Evolutionary conservation across 2,888 invertebrate species (phyloP).

Genomic region (Teinopalpus imperialis): DNA sequence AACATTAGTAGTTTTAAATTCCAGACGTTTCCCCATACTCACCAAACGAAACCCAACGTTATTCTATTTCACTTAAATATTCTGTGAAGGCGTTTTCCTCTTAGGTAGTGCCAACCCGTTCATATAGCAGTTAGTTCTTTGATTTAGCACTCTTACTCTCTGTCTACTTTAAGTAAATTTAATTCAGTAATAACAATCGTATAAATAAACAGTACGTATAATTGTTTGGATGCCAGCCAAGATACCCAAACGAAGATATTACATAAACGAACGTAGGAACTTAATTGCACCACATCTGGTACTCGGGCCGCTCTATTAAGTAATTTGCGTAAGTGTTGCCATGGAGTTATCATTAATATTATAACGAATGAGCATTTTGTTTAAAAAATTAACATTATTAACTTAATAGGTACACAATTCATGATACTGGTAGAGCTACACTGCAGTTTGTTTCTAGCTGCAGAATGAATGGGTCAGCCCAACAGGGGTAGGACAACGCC

Average conservation of each 20-base stretch:
- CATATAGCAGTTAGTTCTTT: too few relatives aligned
- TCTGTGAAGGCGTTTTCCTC: too few relatives aligned
- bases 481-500: too few relatives aligned
- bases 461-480: too few relatives aligned
- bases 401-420: background rate
- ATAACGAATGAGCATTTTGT: slow-evolving; percentile 6
- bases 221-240: slow-evolving; percentile 3
- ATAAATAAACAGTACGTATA: slow-evolving; percentile 6
- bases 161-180: background rate
- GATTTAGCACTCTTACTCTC: too few relatives aligned
- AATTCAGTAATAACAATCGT: slow-evolving; percentile 13
- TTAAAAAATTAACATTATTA: background rate
- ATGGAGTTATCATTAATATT: slow-evolving; percentile 17
- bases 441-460: too few relatives aligned
- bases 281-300: slow-evolving; percentile 25
- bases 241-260: slow-evolving; percentile 7
- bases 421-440: background rate
- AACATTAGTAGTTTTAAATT: too few relatives aligned
- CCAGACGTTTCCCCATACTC: too few relatives aligned
- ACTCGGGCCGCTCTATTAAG: slow-evolving; percentile 12
- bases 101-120: too few relatives aligned
- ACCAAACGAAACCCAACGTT: too few relatives aligned
- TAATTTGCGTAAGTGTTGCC: slow-evolving; percentile 23
- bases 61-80: too few relatives aligned
- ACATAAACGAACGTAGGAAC: slow-evolving; percentile 16